Conservation (phyloP, 2,797 vertebrate genomes). For the Gila robusta region DNA sequence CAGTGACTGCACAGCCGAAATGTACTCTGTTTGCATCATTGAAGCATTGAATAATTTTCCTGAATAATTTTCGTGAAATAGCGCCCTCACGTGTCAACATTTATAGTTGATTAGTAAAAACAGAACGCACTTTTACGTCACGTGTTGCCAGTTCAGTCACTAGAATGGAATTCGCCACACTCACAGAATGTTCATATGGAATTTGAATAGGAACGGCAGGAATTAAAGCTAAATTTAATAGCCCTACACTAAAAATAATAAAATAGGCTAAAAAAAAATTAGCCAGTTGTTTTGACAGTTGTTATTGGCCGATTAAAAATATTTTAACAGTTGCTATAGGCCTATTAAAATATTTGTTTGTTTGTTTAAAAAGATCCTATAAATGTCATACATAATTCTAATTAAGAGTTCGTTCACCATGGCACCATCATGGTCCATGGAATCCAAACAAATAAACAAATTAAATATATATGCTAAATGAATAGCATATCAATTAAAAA, state of each 20-base stretch:
- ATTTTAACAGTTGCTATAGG: too few species aligned
- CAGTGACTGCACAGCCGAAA: background rate
- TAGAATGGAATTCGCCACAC: background rate
- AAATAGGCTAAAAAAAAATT: background rate
- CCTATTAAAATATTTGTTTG: too few species aligned
- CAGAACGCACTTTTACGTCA: too few species aligned
- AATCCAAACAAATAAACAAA: background rate
- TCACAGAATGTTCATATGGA: background rate
- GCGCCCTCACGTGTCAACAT: background rate
- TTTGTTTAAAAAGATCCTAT: too few species aligned
- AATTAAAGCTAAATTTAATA: background rate
- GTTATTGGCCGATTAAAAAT: too few species aligned
- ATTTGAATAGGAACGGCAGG: background rate
- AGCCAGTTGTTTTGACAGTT: too few species aligned
- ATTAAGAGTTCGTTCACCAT: background rate
- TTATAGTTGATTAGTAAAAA: background rate
- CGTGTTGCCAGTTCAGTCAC: background rate
- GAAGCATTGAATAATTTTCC: background rate
- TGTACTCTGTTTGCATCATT: background rate
- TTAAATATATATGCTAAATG: background rate
- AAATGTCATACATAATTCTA: background rate
- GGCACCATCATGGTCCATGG: background rate
- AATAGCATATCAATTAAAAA: background rate
- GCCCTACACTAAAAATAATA: background rate
- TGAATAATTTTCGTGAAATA: too few species aligned